These are phyloP conservation scores for Buceros bicornis DNA, from an alignment of 2,797 vertebrate species.

Conservation along the genomic window DNA sequence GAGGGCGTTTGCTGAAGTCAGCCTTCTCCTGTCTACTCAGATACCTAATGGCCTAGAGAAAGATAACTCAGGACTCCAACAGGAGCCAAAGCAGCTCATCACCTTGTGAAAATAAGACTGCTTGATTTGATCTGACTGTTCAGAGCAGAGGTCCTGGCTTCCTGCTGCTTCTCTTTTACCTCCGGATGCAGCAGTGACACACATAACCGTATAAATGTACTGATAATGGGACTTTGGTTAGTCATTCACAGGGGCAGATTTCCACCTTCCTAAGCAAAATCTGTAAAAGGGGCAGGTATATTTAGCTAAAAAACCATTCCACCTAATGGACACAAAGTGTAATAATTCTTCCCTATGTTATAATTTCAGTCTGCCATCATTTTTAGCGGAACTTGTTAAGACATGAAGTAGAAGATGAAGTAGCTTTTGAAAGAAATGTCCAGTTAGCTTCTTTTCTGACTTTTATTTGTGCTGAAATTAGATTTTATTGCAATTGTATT, in stretches of 20 bases:
- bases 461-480: slow-evolving; percentile 41
- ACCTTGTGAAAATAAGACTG: neutral
- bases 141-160: slow-evolving; percentile 12
- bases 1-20: neutral
- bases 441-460: slow-evolving; percentile 11
- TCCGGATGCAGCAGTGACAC: neutral
- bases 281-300: neutral
- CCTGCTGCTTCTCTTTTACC: slow-evolving; percentile 25
- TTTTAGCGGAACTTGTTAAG: neutral
- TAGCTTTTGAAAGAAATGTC: neutral
- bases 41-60: neutral
- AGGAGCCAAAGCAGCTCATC: neutral
- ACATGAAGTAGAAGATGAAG: neutral
- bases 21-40: neutral
- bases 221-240: neutral
- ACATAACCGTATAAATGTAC: neutral
- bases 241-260: neutral
- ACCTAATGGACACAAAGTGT: neutral
- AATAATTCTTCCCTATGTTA: neutral
- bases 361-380: neutral
- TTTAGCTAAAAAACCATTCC: neutral
- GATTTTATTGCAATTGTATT: slow-evolving; percentile 28
- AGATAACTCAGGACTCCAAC: neutral
- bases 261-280: slow-evolving; percentile 20
- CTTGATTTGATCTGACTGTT: slow-evolving; percentile 25